A percentile compares a stretch with the other conserved stretches of the same genome.
phyloP scores from a whole-genome alignment of 2,797 vertebrate genomes.

The Paguma larvata region DNA sequence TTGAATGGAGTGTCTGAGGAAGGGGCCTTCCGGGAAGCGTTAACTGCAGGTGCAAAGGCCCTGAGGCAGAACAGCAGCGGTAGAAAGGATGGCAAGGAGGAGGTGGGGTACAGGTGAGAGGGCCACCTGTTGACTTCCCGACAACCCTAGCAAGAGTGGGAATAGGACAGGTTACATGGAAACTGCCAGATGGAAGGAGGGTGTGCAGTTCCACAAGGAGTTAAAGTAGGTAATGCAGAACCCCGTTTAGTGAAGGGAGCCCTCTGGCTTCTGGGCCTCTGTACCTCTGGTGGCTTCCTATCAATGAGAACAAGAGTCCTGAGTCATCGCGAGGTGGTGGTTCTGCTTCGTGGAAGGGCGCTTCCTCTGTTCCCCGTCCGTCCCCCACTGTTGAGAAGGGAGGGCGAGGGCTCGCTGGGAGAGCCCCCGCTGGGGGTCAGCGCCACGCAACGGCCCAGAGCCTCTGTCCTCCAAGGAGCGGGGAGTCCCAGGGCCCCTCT shows the following conservation, averaged over 20 bases:
- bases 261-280: background rate
- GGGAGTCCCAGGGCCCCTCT: background rate
- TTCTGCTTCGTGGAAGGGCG: background rate
- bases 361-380: background rate
- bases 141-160: background rate
- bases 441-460: background rate
- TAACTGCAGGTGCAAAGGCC: background rate
- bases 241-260: background rate
- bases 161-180: background rate
- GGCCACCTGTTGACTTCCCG: background rate
- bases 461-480: background rate
- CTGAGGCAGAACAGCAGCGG: background rate
- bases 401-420: background rate
- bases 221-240: background rate
- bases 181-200: background rate
- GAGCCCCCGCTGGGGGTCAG: background rate
- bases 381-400: too few species aligned
- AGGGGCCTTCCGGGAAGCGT: background rate
- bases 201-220: fast-evolving
- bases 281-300: background rate
- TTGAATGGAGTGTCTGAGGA: background rate
- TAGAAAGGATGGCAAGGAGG: background rate
- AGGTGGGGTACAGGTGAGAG: background rate
- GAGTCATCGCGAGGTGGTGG: background rate
- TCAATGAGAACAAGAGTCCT: background rate